Base-by-base conservation (phyloP, 2,797 vertebrate genomes). In the Helicolenus hilgendorfi region DNA sequence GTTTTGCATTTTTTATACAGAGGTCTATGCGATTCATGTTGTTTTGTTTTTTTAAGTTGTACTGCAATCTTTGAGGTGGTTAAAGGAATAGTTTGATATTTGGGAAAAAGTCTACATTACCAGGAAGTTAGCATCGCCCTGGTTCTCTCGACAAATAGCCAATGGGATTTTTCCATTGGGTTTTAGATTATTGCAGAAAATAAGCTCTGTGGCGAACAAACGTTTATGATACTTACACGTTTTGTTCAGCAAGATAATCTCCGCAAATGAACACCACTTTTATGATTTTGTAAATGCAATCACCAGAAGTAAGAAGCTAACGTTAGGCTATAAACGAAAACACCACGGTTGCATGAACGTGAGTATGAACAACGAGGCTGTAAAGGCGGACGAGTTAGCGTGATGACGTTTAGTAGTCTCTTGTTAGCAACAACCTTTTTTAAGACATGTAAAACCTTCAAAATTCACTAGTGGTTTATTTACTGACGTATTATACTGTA, bases 301-400 rank as follows among this genome's bases (percentile, higher is more conserved):
- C 41, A 20, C 41, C 41, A 49, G 15, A 20, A 49, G 41, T 49
- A 49, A 49, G 20, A 49, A 20, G 7, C 18, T 0, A 49, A 49
- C 3, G 7, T 49, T 20, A 49, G 41, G 3, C 15, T 49, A 49
- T 49, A 20, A 49, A 49, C 41, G 7, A 20, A 49, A 3, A 49
- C 18, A 49, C 41, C 41, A 0, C 0, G 7, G 41, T 20, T 4
- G 41, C 41, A 49, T 49, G 41, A 49, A 20, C 15, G 0, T 49
- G 41, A 0, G 41, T 49, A 49, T 49, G 18, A 7, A 49, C 41
- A 20, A 45, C 1, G 41, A 20, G 41, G 18, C 41, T 49, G 41
- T 20, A 49, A 49, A 49, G 41, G 41, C 8, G 15, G 41, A 49
- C 7, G 3, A 49, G 18, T 0, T 0, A 18, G 0, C 7, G 41